These are phyloP conservation scores for Takifugu rubripes DNA, from an alignment of 2,797 vertebrate species.

Conservation along the genomic window DNA sequence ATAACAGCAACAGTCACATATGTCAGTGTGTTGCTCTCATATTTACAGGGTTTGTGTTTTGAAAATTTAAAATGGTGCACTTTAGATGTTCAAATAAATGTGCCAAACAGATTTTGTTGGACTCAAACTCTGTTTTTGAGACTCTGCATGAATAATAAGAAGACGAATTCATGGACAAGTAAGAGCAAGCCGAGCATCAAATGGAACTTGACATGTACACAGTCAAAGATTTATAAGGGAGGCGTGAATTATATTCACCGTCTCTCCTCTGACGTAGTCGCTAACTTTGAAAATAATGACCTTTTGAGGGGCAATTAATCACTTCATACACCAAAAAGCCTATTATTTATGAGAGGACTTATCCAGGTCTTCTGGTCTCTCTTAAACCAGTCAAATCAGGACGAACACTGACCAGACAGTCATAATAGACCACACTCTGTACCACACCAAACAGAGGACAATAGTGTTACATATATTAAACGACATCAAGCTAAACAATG, in stretches of 20 bases:
- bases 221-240: constrained; percentile 54
- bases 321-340: constrained; percentile 30
- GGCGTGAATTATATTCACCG: constrained; percentile 54
- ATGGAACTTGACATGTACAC: constrained; percentile 21
- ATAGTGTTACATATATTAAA: constrained; percentile 5
- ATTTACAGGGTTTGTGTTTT: no score
- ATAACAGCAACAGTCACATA: no score
- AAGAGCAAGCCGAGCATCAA: constrained; percentile 32
- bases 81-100: no score
- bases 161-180: constrained; percentile 54
- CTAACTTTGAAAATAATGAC: constrained; percentile 59
- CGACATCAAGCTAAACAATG: not conserved
- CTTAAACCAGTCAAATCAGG: constrained; percentile 6
- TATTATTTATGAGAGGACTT: constrained; percentile 47
- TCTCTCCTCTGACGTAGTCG: constrained; percentile 41
- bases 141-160: constrained; percentile 32
- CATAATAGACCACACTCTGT: not conserved
- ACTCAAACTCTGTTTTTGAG: not conserved
- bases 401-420: constrained; percentile 9
- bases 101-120: no score
- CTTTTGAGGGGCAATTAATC: constrained; percentile 56
- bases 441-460: not conserved
- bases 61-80: no score
- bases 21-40: no score
- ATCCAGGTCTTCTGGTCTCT: constrained; percentile 36